Evolutionary conservation across 2,888 invertebrate genomes (phyloP), one percentile per base, ranked within the genome.

Genomic region (Nomada ruficornis): DNA sequence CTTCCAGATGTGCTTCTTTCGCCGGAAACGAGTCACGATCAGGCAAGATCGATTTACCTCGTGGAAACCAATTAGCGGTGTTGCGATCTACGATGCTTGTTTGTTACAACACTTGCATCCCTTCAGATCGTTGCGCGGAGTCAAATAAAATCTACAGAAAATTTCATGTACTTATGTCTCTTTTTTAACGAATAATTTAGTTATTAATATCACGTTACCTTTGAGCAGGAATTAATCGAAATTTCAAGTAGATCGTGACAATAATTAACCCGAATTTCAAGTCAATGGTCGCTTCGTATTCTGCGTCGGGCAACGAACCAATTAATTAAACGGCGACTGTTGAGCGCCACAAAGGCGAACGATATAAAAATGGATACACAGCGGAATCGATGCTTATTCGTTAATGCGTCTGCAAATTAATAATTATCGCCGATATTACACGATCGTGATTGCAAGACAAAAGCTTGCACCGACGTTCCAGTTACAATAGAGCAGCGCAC

Each of bases 31-130:
- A 75, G 76, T 78, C 67, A 60, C 69, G 79, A 79, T 68, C 80
- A 59, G 23, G 11, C n/a, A 26, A 60, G 55, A 54, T 85, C 75
- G 47, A 77, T 59, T 84, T 73, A 65, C 79, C 70, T 47, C 29
- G 50, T 13, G 47, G 13, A 23, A 60, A 44, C 67, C 64, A 82
- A 86, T 86, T 86, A 86, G 82, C 86, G 76, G 75, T 55, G 55
- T 77, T 75, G 54, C 65, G 86, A 87, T 86, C 77, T 70, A 64
- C 36, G 79, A 68, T 71, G 71, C 57, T 13, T 23, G 23, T 62
- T 68, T 64, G 65, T 79, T 72, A 69, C 50, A 60, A 20, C 20
- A 15, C 44, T 42, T 26, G 36, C 36, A 23, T 52, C 26, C 7
- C 57, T 15, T 5, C 42, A 26, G 11, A 13, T 47, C 47, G 10